Evolutionary conservation across 2,888 invertebrate species (phyloP).

Genomic region (Rutpela maculata): DNA sequence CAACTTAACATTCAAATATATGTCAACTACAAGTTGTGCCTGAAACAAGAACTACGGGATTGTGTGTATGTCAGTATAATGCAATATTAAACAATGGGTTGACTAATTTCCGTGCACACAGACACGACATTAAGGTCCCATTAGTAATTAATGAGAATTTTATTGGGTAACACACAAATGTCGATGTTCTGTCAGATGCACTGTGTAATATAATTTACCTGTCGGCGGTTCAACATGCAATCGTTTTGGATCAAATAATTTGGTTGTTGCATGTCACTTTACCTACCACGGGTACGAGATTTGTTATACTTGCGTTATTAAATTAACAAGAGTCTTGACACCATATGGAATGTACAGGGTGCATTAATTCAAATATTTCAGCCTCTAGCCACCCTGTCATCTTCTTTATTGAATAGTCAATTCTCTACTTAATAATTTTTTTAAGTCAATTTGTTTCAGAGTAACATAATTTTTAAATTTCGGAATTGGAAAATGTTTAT

Average conservation of each 20-base stretch:
- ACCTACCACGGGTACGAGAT: too few species aligned
- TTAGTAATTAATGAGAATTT: constrained; percentile 24
- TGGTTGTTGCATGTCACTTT: not conserved
- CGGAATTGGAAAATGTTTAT: too few species aligned
- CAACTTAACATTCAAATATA: not conserved
- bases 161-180: constrained; percentile 10
- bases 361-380: too few species aligned
- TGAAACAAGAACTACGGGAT: not conserved
- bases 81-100: constrained; percentile 26
- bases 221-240: constrained; percentile 4
- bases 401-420: too few species aligned
- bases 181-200: constrained; percentile 12
- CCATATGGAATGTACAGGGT: too few species aligned
- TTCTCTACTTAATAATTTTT: too few species aligned
- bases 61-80: constrained; percentile 8
- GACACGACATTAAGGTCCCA: not conserved
- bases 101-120: constrained; percentile 13
- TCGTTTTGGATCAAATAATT: not conserved
- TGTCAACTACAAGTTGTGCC: not conserved
- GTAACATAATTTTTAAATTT: too few species aligned
- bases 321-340: too few species aligned
- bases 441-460: too few species aligned
- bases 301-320: too few species aligned
- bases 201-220: constrained; percentile 9
- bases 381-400: too few species aligned